Evolutionary conservation across 2,797 vertebrate species (phyloP), one percentile per base, ranked within the genome.

Genomic region (Nyctalus aviator): DNA sequence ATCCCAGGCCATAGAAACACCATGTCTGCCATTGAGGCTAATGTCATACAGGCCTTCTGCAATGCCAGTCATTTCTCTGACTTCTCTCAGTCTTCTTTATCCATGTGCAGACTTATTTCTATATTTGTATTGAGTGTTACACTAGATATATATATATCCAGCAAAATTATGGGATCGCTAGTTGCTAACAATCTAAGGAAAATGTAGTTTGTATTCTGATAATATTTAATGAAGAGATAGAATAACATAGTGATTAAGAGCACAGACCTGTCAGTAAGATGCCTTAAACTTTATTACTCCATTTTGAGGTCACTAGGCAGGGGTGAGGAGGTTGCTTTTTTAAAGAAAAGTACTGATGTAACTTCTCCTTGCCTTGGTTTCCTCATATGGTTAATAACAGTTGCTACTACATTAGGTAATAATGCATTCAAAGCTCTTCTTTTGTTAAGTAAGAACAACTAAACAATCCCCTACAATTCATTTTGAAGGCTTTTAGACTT

Each of bases 391-490:
- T 53, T 90, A 87, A 53, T 64, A 84, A 81, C 32, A 64, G 11
- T 37, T 27, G 1, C 30, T 84, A 50, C 6, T 0, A 35, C 32
- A 81, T 50, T 87, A 88, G 32, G 14, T 59, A 66, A 64, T 64
- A 83, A 90, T 76, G 32, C 3, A 32, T 83, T 3, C 57, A 88
- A 92, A 53, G 2, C 10, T 62, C n/a, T n/a, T 64, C 25, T 87
- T 83, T 81, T 93, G 85, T 90, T 78, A 91, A 77, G 25, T 76
- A 72, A 94, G 41, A 71, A 87, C 53, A 44, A 75, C 27, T 90
- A 91, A 95, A 92, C 23, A 92, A 50, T 18, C 4, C 18, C 79
- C 37, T 44, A 37, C 2, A 88, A 75, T 64, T 48, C 59, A 81
- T 72, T 90, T 94, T 84, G 79, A 88, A 50, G 23, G 0, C 8